Evolutionary conservation across 2,113 vertebrate genomes (phyloP), one percentile per base, ranked within the genome.

Genomic region (Microcebus tavaratra): DNA sequence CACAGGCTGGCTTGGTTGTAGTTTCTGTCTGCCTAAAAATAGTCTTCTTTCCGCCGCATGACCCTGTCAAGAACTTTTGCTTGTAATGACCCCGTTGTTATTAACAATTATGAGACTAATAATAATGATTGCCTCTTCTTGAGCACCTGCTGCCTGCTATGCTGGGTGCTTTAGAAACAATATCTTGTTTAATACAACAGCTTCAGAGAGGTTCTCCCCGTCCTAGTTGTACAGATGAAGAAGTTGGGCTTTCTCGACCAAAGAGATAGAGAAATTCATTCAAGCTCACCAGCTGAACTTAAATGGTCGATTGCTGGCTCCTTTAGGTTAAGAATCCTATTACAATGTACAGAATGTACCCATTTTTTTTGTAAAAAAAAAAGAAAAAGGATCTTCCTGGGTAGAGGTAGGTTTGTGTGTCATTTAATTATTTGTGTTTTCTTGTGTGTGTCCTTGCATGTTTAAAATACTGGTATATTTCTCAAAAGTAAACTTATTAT

Each of bases 71-170:
- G 61, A 81, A 92, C 50, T 79, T 89, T 34, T 53, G 36, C 68
- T 45, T 39, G 3, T 57, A 36, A 42, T 5, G 80, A 88, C 55
- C 88, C 48, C 2, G 8, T 82, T 42, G 59, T 92, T 61, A 67
- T 21, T 91, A 68, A 25, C 65, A 61, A 57, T 90, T 50, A 36
- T 65, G 36, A 14, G 75, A 53, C 61, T 59, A 39, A 9, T 85
- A 23, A 7, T 23, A 57, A 45, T 20, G 79, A 65, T 23, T 2
- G 2, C 21, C 31, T 76, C 42, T 81, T 68, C 68, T 57, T 50
- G 27, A 7, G 57, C 4, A 18, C 31, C 36, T 14, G 4, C 25
- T 17, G 0, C 34, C 0, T 2, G 50, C 39, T 0, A 0, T 6
- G 29, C 15, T 1, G 36, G 29, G 53, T 21, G 21, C 68, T 80